phyloP scores from a whole-genome alignment of 2,888 invertebrate genomes.

The Uloborus plumipes region DNA sequence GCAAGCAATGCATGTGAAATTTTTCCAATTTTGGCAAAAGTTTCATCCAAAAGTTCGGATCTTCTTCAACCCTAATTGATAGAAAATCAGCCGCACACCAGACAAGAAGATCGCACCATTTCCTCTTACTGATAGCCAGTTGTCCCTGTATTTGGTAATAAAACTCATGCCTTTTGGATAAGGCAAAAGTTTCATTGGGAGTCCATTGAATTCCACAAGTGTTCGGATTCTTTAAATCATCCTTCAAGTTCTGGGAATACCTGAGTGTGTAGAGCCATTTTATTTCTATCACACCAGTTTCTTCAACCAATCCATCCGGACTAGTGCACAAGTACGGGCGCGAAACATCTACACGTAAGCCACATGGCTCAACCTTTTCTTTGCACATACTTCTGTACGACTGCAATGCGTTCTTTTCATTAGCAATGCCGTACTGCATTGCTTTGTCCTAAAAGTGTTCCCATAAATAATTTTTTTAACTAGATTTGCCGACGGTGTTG shows the following conservation, averaged over 20 bases:
- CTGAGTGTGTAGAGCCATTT: constrained; percentile 10
- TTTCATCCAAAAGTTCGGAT: background rate
- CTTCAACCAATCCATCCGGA: constrained; percentile 23
- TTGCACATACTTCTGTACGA: background rate
- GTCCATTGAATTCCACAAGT: no score
- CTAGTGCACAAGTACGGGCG: constrained; percentile 11
- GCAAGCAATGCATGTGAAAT: background rate
- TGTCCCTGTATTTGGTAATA: constrained; percentile 6
- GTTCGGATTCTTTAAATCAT: no score
- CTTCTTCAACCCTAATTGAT: background rate
- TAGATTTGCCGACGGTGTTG: background rate
- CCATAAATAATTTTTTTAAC: background rate
- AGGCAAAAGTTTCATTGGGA: no score
- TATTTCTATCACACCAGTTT: constrained; percentile 19
- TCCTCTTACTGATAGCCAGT: background rate
- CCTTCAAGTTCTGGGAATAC: no score
- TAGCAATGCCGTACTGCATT: background rate
- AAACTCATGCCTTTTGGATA: background rate
- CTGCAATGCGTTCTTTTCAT: background rate
- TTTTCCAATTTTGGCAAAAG: background rate
- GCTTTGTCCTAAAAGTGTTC: background rate
- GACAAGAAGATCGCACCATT: constrained; percentile 4
- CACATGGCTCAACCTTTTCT: background rate
- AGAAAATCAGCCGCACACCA: background rate
- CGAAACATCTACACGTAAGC: background rate